Percentiles rank a stretch among this genome's conserved stretches.
These are phyloP conservation scores for Halcyon smyrnensis DNA, from an alignment of 2,797 vertebrate genomes.

Conservation along the genomic window DNA sequence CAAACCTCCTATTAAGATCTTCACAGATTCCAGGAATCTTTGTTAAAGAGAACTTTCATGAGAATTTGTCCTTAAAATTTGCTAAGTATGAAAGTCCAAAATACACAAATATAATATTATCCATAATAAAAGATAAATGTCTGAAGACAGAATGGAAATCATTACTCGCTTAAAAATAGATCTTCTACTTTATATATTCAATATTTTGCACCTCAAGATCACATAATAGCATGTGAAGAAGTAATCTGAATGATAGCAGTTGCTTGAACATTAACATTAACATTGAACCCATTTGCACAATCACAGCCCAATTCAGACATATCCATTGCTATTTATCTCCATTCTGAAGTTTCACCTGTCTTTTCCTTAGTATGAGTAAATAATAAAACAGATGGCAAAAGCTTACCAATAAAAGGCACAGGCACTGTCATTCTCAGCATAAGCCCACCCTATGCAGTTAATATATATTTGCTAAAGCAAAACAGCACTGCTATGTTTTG, in stretches of 20 bases:
- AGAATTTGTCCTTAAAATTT: neutral
- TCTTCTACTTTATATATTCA: neutral
- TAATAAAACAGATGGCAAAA: conserved; percentile 78
- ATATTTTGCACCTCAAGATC: conserved; percentile 4
- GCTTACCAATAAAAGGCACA: conserved; percentile 75
- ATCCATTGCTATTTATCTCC: conserved; percentile 63
- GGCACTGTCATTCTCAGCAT: conserved; percentile 64
- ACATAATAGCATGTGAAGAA: neutral
- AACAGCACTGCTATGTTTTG: conserved; percentile 29
- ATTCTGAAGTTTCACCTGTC: conserved; percentile 74
- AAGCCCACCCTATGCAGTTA: conserved; percentile 61
- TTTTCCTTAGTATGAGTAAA: conserved; percentile 76
- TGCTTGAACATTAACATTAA: conserved; percentile 49
- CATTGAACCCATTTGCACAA: conserved; percentile 67
- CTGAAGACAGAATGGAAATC: neutral
- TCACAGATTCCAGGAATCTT: neutral
- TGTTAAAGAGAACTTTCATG: neutral
- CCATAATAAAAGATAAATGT: neutral
- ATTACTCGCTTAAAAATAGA: neutral
- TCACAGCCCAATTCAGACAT: conserved; percentile 61
- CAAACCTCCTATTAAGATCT: neutral
- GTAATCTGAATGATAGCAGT: conserved; percentile 41
- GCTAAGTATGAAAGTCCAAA: neutral
- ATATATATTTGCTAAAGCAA: conserved; percentile 52
- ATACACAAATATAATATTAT: neutral